Conservation (phyloP, 2,113 vertebrate species). For the Enhydra lutris region DNA sequence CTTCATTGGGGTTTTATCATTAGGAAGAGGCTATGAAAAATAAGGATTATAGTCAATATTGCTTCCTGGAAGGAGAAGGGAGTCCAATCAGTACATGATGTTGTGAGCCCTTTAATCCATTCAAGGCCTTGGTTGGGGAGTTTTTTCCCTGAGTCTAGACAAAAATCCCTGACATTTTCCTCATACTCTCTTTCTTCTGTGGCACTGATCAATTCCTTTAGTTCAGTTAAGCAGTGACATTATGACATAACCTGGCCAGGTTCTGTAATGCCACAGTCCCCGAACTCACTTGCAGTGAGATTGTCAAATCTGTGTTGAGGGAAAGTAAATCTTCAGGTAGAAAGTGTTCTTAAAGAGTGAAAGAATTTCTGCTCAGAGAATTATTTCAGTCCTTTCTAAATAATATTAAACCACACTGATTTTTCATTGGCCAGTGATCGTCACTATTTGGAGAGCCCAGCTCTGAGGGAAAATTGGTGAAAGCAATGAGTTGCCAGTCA, state of each 20-base stretch:
- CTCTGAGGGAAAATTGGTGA: neutral
- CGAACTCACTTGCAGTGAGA: neutral
- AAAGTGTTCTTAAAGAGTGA: slow-evolving; percentile 5
- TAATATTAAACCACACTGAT: slow-evolving; percentile 30
- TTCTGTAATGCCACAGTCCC: neutral
- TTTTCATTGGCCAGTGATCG: slow-evolving; percentile 38
- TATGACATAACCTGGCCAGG: neutral
- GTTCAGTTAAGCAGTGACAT: neutral
- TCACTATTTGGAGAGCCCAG: neutral
- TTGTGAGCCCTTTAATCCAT: neutral
- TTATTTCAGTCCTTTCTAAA: slow-evolving; percentile 62
- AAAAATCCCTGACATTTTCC: neutral
- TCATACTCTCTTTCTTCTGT: slow-evolving; percentile 1
- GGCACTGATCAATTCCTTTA: slow-evolving; percentile 11
- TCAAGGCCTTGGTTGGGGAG: neutral
- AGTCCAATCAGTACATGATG: neutral
- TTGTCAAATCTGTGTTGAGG: neutral
- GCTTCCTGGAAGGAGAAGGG: neutral
- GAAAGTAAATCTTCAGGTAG: neutral
- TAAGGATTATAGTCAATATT: neutral
- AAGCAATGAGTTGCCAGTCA: slow-evolving; percentile 60
- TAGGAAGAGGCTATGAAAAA: neutral
- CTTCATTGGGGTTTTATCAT: neutral
- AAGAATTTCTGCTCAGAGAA: slow-evolving; percentile 46
- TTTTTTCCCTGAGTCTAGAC: neutral